Evolutionary conservation across 1,140 invertebrate genomes (phyloP).

Genomic region (Gryon sp.): DNA sequence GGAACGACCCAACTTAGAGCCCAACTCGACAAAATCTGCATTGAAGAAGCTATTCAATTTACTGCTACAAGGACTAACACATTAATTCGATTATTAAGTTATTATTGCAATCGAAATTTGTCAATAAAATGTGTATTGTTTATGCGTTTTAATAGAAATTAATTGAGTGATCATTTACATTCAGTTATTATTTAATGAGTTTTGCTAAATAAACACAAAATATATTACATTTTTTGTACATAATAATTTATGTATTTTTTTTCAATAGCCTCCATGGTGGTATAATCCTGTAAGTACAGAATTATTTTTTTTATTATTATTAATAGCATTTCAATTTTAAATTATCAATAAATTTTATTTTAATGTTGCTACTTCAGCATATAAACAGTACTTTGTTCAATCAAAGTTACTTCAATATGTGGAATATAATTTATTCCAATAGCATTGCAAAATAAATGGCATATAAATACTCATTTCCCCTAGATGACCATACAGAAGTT

Average conservation of each 20-base stretch:
- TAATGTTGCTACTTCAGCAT: too few relatives aligned
- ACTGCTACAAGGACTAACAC: slow-evolving; percentile 46
- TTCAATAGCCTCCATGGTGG: slow-evolving; percentile 89
- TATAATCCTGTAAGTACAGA: slow-evolving; percentile 90
- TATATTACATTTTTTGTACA: neutral
- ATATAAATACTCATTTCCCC: too few relatives aligned
- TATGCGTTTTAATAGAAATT: neutral
- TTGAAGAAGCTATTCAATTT: slow-evolving; percentile 50
- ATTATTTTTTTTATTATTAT: neutral
- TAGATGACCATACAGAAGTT: too few relatives aligned
- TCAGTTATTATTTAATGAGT: slow-evolving; percentile 8
- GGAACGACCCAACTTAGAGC: slow-evolving; percentile 26
- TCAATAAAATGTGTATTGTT: slow-evolving; percentile 17
- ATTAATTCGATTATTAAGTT: slow-evolving; percentile 28
- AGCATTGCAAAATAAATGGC: too few relatives aligned
- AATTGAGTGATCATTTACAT: neutral
- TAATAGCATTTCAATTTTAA: neutral
- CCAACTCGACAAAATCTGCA: slow-evolving; percentile 44
- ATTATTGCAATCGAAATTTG: neutral
- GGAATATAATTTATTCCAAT: too few relatives aligned
- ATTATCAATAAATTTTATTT: too few relatives aligned
- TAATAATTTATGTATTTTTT: slow-evolving; percentile 7
- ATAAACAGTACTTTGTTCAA: too few relatives aligned
- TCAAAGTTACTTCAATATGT: too few relatives aligned
- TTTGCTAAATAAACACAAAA: slow-evolving; percentile 14